These are phyloP conservation scores for Eospalax fontanierii DNA, from an alignment of 2,797 vertebrate genomes.

Conservation along the genomic window DNA sequence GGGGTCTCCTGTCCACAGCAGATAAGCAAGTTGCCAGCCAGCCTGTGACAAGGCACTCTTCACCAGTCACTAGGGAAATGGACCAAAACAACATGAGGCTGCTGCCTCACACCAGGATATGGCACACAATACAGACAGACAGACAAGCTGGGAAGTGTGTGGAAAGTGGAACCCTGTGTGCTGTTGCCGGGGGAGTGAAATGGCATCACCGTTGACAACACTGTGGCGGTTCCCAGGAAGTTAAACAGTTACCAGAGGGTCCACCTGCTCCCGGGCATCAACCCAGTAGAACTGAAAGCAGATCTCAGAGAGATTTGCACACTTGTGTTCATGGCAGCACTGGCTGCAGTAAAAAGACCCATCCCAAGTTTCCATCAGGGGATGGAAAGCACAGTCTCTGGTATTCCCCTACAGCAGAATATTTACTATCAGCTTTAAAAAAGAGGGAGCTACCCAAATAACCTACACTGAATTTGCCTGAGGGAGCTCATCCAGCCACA, in stretches of 20 bases:
- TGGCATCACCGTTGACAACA: background rate
- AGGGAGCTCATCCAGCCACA: rapidly evolving
- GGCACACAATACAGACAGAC: background rate
- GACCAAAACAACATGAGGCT: background rate
- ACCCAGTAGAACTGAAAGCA: no score
- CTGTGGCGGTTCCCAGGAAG: background rate
- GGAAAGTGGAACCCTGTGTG: rapidly evolving
- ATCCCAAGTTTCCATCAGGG: background rate
- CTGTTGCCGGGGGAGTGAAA: background rate
- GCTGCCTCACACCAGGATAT: no score
- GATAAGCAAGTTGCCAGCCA: background rate
- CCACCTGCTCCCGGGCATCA: no score
- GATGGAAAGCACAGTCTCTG: no score
- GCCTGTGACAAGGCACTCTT: background rate
- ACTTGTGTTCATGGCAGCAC: background rate
- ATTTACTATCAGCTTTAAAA: no score
- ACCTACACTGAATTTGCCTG: background rate
- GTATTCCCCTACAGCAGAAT: no score
- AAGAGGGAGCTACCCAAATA: background rate
- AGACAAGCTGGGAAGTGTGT: rapidly evolving
- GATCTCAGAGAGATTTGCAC: background rate
- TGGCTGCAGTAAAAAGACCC: no score
- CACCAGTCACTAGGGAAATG: no score
- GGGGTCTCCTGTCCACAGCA: background rate
- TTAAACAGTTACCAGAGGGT: no score